Evolutionary conservation across 2,888 invertebrate species (phyloP).

Genomic region (Deilephila elpenor): DNA sequence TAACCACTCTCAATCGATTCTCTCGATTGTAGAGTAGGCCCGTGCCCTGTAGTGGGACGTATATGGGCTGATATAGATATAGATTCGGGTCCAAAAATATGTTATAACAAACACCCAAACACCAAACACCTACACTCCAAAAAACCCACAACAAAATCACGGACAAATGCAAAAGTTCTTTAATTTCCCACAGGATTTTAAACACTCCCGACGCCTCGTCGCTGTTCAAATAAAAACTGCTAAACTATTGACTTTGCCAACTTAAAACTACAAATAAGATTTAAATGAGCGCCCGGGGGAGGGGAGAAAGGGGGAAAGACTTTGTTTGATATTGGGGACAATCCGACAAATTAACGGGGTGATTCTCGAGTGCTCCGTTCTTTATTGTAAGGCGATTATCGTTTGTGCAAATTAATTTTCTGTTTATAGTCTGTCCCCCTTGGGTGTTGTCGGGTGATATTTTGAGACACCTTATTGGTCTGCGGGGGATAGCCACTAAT

Average conservation of each 20-base stretch:
- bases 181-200: conserved; percentile 29
- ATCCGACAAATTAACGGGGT: conserved; percentile 8
- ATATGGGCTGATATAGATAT: no score
- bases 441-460: neutral
- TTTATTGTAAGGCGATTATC: conserved; percentile 23
- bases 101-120: neutral
- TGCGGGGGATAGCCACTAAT: no score
- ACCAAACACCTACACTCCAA: neutral
- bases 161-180: conserved; percentile 16
- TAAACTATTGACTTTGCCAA: conserved; percentile 74
- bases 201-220: conserved; percentile 12
- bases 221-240: conserved; percentile 17
- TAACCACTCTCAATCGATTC: no score
- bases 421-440: neutral
- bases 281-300: conserved; percentile 65
- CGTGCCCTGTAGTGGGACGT: no score
- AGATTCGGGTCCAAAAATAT: no score
- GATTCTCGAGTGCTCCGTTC: neutral
- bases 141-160: neutral
- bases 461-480: neutral
- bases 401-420: conserved; percentile 6
- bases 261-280: conserved; percentile 82
- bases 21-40: no score
- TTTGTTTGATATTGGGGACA: neutral
- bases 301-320: neutral